These are phyloP conservation scores for Varanus komodoensis DNA, from an alignment of 2,113 vertebrate genomes.

Conservation along the genomic window DNA sequence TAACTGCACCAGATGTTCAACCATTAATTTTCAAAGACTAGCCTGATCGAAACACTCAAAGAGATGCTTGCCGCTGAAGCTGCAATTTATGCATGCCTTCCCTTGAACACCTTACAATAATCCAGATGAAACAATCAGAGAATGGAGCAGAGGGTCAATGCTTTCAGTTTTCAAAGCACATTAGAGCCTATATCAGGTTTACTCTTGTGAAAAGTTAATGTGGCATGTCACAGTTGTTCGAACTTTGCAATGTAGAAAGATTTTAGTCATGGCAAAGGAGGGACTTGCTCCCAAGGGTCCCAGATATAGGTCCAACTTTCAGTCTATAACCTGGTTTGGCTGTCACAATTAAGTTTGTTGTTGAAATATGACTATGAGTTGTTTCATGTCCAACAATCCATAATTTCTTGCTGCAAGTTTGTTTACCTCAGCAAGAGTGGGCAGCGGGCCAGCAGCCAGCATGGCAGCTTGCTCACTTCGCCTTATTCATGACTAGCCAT, in stretches of 20 bases:
- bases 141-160: neutral
- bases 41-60: neutral
- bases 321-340: too few species aligned
- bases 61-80: neutral
- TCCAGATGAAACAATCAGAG: neutral
- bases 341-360: too few species aligned
- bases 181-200: neutral
- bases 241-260: neutral
- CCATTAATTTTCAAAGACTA: neutral
- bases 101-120: neutral
- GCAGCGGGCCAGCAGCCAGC: too few species aligned
- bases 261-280: neutral
- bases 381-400: too few species aligned
- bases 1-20: neutral
- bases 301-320: neutral
- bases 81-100: neutral
- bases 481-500: too few species aligned
- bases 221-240: neutral
- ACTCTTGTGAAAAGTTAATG: neutral
- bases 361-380: too few species aligned
- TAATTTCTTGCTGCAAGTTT: too few species aligned
- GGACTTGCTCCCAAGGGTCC: neutral
- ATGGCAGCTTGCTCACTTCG: too few species aligned
- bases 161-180: neutral
- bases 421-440: too few species aligned